Conservation (phyloP, 2,113 vertebrate species). For the Clarias batrachus region DNA sequence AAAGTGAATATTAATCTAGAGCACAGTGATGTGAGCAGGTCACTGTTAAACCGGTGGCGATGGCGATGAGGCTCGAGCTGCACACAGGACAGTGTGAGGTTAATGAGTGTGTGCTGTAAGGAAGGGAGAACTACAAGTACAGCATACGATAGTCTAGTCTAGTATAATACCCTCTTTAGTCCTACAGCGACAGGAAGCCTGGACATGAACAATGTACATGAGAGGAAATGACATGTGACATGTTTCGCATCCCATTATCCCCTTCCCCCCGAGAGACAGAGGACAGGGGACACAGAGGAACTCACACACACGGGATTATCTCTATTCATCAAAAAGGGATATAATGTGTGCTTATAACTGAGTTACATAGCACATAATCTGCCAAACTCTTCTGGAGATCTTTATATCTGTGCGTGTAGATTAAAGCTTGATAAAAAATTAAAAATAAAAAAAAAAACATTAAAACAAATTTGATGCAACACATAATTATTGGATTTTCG, state of each 20-base stretch:
- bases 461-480: background rate
- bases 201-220: background rate
- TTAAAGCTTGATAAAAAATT: background rate
- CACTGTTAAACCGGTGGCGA: background rate
- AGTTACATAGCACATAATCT: conserved; percentile 11
- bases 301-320: background rate
- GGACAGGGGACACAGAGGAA: background rate
- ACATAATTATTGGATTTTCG: background rate
- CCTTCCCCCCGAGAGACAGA: background rate
- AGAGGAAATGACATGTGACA: conserved; percentile 32
- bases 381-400: conserved; percentile 14
- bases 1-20: background rate
- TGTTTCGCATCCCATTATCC: background rate
- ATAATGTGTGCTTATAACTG: background rate
- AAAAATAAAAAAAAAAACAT: no score
- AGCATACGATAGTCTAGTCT: background rate
- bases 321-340: background rate
- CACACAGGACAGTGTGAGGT: background rate
- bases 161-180: conserved; percentile 5
- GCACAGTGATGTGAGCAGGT: background rate
- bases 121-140: background rate
- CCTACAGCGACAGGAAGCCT: conserved; percentile 4
- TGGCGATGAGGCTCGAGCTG: background rate
- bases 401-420: conserved; percentile 1
- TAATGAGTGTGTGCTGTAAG: background rate